Evolutionary conservation across 37 sponge, comb jelly and placozoan species (phyloP).

Genomic region (Cliona cf. orientalis): DNA sequence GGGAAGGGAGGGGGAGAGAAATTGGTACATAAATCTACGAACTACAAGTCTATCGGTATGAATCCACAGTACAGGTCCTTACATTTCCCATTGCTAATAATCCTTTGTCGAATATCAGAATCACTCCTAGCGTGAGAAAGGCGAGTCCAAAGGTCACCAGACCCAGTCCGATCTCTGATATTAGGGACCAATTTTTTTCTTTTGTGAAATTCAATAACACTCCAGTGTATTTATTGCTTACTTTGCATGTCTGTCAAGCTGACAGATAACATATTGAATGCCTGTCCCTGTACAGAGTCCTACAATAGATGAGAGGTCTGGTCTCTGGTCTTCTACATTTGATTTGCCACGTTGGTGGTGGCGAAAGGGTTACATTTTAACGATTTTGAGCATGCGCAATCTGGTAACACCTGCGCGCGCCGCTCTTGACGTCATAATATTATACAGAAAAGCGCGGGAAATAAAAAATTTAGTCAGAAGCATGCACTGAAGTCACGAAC

Average conservation of each 20-base stretch:
- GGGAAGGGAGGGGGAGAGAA: background rate
- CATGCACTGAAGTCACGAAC: too few relatives aligned
- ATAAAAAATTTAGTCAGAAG: background rate
- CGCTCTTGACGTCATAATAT: too few relatives aligned
- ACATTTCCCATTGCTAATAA: constrained; percentile 97
- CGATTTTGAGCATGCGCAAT: too few relatives aligned
- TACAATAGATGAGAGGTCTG: too few relatives aligned
- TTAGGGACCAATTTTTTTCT: too few relatives aligned
- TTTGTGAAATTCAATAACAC: too few relatives aligned
- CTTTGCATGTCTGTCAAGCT: constrained; percentile 81
- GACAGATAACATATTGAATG: constrained; percentile 40
- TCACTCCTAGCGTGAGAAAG: constrained; percentile 86
- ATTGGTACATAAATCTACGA: too few relatives aligned
- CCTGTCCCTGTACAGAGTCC: too few relatives aligned
- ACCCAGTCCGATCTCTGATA: constrained; percentile 90
- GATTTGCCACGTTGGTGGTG: too few relatives aligned
- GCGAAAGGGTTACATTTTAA: too few relatives aligned
- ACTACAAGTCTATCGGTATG: background rate
- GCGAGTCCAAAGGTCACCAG: constrained; percentile 86
- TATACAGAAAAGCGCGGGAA: constrained; percentile 6
- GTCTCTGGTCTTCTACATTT: too few relatives aligned
- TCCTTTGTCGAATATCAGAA: constrained; percentile 92
- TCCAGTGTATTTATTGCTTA: constrained; percentile 27
- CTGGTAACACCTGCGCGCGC: too few relatives aligned
- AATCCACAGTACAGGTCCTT: constrained; percentile 20